Conservation (phyloP, 2,888 invertebrate species). For the Aplocera efformata region DNA sequence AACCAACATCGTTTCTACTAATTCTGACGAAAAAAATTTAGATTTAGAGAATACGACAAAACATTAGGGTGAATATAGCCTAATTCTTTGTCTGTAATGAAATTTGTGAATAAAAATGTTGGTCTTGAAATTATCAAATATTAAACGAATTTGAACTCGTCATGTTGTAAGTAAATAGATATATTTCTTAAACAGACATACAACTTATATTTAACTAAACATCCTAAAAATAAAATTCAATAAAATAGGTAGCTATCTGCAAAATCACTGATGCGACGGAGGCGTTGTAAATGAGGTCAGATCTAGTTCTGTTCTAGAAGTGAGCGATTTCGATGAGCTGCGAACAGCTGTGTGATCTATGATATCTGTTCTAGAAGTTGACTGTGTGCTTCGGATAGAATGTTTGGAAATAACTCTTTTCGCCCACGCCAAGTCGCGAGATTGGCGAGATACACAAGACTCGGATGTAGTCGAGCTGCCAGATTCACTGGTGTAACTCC, state of each 20-base stretch:
- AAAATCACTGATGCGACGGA: slow-evolving; percentile 39
- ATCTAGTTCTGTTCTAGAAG: slow-evolving; percentile 48
- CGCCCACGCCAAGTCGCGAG: slow-evolving; percentile 59
- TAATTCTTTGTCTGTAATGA: too few species aligned
- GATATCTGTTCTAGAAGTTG: slow-evolving; percentile 43
- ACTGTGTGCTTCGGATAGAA: slow-evolving; percentile 17
- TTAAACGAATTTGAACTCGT: too few species aligned
- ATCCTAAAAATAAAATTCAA: slow-evolving; percentile 43
- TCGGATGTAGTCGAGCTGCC: slow-evolving; percentile 48
- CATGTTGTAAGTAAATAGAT: slow-evolving; percentile 10
- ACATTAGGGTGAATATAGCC: too few species aligned
- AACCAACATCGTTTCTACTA: too few species aligned
- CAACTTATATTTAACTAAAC: slow-evolving; percentile 57
- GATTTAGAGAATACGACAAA: too few species aligned
- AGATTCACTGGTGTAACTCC: slow-evolving; percentile 40
- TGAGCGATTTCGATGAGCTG: background rate
- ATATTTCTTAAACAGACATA: slow-evolving; percentile 53
- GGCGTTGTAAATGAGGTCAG: slow-evolving; percentile 48
- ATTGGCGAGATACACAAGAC: slow-evolving; percentile 41
- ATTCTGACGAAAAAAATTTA: too few species aligned
- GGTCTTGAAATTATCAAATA: too few species aligned
- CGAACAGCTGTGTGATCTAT: slow-evolving; percentile 37
- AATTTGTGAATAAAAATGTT: too few species aligned
- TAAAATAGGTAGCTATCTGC: slow-evolving; percentile 37
- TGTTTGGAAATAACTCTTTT: slow-evolving; percentile 49